These are phyloP conservation scores for Lithobates sylvaticus DNA, from an alignment of 2,797 vertebrate genomes.

Conservation along the genomic window DNA sequence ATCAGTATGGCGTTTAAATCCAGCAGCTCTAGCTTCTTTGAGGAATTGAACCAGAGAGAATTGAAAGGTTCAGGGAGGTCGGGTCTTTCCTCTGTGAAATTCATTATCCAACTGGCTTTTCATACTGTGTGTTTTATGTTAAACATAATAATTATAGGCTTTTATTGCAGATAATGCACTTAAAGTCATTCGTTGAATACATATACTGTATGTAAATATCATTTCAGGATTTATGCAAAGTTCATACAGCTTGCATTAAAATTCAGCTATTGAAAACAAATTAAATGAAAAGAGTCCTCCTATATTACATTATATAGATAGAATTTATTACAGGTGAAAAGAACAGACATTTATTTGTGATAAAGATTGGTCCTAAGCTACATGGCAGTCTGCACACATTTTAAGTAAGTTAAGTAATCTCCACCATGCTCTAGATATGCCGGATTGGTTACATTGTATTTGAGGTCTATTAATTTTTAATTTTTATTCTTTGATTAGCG, in stretches of 20 bases:
- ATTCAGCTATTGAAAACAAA: not conserved
- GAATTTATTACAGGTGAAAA: too few species aligned
- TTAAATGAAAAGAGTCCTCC: not conserved
- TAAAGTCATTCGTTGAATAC: not conserved
- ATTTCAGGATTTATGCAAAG: not conserved
- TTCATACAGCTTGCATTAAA: not conserved
- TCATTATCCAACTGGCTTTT: conserved; percentile 18
- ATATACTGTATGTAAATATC: not conserved
- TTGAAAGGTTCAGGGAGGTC: conserved; percentile 39
- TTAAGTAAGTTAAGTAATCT: too few species aligned
- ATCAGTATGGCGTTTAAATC: conserved; percentile 34
- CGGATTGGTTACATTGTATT: too few species aligned
- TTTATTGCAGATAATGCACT: not conserved
- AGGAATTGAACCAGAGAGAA: conserved; percentile 30
- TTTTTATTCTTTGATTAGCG: too few species aligned
- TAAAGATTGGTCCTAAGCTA: too few species aligned
- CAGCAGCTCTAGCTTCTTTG: conserved; percentile 24
- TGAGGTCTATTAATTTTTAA: too few species aligned
- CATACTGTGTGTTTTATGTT: not conserved
- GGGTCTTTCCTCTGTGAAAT: not conserved
- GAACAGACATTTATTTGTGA: too few species aligned
- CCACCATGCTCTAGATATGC: too few species aligned
- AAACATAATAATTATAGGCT: conserved; percentile 1
- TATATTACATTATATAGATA: too few species aligned
- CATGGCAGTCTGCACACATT: too few species aligned